Base-by-base conservation (phyloP, 2,888 invertebrate genomes). In the Morpho helenor region DNA sequence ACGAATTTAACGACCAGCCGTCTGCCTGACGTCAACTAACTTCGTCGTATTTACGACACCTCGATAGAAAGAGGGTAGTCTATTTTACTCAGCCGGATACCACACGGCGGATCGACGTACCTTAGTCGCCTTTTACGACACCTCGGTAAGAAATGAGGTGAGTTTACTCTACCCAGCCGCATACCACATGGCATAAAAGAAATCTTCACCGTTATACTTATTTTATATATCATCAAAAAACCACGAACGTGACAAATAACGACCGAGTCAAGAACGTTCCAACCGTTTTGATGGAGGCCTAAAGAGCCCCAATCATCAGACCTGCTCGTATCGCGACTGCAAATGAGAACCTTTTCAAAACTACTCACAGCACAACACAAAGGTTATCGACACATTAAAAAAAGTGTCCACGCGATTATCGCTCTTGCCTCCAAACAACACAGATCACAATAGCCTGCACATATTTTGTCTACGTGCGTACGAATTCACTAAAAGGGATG, bases 401-500 rank as follows among this genome's bases (percentile, higher is more conserved):
- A 55, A 65, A 53, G 43, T 40, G 39, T 46, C 8, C 67, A 64
- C 10, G 49, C 63, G 16, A 67, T 49, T 65, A 44, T 68, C 56
- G 62, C 46, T 43, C 58, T 59, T 68, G 54, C 43, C 3, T 3
- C 40, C 6, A 16, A 9, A 56, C 10, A 52, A 51, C 59, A 67
- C 46, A 44, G 55, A 9, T 48, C 56, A 63, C 56, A 60, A 55
- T 65, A 52, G 61, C 53, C 52, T 51, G 63, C 58, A 60, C 56
- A 53, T 56, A 66, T 59, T 57, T 59, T 52, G 50, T 53, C 46
- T 59, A 66, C 66, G 66, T 64, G 71, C 68, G 71, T 71, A 67
- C 68, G 60, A 67, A 66, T 58, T 62, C 74, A 74, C 71, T 69
- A 65, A 68, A 68, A 67, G 66, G 70, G 63, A 60, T 64, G 68